phyloP scores from a whole-genome alignment of 2,113 vertebrate species.

The Ceyx margarethae region DNA sequence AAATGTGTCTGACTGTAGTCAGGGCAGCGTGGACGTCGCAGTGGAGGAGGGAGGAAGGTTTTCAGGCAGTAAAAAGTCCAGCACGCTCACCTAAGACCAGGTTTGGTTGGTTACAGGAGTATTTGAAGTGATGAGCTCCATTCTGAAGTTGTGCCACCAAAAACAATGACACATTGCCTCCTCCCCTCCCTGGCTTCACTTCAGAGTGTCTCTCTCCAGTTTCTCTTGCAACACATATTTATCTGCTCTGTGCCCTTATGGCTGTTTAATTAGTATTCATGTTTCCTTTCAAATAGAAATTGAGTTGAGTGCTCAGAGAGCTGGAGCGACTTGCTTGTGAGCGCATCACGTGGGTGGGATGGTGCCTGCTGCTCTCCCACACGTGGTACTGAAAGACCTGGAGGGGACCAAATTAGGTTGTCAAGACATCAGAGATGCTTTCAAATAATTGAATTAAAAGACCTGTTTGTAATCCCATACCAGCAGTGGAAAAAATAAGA shows the following conservation, averaged over 20 bases:
- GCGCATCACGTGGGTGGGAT: neutral
- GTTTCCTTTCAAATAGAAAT: conserved; percentile 2
- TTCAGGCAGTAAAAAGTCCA: neutral
- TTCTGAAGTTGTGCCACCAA: conserved; percentile 40
- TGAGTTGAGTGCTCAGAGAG: neutral
- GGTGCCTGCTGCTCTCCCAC: neutral
- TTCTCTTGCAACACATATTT: conserved; percentile 6
- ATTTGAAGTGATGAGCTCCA: neutral
- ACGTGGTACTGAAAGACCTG: neutral
- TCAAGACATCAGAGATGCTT: neutral
- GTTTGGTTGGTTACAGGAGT: neutral
- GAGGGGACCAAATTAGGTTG: neutral
- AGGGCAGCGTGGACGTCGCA: neutral
- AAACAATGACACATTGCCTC: neutral
- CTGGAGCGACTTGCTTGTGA: neutral
- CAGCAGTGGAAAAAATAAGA: neutral
- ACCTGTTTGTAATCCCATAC: neutral
- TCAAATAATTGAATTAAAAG: neutral
- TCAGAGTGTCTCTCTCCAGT: conserved; percentile 13
- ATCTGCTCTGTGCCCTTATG: conserved; percentile 42
- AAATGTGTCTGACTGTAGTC: neutral
- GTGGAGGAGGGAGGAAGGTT: neutral
- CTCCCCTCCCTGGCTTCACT: conserved; percentile 35
- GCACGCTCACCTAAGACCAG: accelerated
- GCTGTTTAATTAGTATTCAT: conserved; percentile 26